Evolutionary conservation across 1,140 invertebrate genomes (phyloP).

Genomic region (Mercenaria mercenaria): DNA sequence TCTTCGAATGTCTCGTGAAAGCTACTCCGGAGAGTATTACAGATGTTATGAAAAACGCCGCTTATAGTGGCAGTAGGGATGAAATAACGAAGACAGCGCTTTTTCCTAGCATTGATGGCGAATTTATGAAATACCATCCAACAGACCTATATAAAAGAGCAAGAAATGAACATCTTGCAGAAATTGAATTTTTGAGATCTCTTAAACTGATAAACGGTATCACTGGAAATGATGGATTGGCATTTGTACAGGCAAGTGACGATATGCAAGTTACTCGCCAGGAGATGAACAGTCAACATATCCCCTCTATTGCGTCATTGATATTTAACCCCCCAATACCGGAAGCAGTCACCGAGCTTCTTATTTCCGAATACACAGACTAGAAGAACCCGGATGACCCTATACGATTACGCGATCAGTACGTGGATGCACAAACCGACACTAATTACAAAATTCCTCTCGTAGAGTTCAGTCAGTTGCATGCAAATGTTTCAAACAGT

Average conservation of each 20-base stretch:
- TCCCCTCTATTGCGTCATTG: no score
- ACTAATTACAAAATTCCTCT: neutral
- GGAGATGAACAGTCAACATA: neutral
- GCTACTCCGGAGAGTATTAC: no score
- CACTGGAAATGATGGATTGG: constrained; percentile 16
- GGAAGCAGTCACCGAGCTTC: neutral
- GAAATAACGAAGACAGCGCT: neutral
- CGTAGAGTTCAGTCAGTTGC: neutral
- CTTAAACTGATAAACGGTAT: constrained; percentile 54
- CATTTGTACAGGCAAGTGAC: neutral
- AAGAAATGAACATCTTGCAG: neutral
- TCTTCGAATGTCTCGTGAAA: neutral
- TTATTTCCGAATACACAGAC: constrained; percentile 20
- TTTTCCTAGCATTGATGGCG: constrained; percentile 25
- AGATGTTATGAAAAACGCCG: neutral
- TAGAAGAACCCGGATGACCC: neutral
- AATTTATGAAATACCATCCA: constrained; percentile 25
- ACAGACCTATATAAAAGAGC: neutral
- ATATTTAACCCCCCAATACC: neutral
- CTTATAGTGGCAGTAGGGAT: no score
- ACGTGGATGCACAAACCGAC: neutral
- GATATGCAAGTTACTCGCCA: neutral
- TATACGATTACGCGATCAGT: neutral
- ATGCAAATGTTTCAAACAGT: neutral
- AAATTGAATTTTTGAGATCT: neutral